Base-by-base conservation (phyloP, 1,140 invertebrate genomes). In the Bombus turneri region DNA sequence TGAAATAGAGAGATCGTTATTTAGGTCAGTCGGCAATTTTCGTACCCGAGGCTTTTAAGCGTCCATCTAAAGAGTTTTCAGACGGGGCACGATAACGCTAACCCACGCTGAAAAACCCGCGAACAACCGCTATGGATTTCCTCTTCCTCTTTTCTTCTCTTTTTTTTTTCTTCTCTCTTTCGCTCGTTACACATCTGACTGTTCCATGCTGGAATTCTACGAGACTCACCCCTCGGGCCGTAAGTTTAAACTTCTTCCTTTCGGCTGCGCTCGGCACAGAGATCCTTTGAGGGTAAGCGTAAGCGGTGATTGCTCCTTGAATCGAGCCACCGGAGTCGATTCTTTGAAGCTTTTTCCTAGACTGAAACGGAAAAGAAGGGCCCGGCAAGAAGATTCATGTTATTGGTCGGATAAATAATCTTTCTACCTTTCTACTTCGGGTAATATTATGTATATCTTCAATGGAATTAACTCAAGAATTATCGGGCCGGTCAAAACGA, bases 1-100 rank as follows among this genome's bases (percentile, higher is more conserved):
- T 86, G 86, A 85, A 81, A 72, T 25, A 75, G 39, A 76, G 59
- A 57, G 83, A 76, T 72, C 83, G 79, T 79, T 87, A 87, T 87
- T 81, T 87, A 82, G 86, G 86, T 87, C 86, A 78, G 84, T 47
- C 86, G 78, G 74, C 86, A 86, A 87, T 87, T 87, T 87, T 87
- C 86, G 74, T 86, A 75, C 43, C 68, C 86, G 84, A 53, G 68
- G 57, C 84, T 87, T 87, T 87, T 86, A 81, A 87, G 73, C 84
- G 77, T 85, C 64, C 76, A 39, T 64, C 77, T 64, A 57, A 77
- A 85, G 81, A 57, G 72, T 47, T 72, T 85, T 85, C 57, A 59
- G 68, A 57, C 25, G 41, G 31, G 69, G 25, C 39, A 34, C 64
- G 82, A 77, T 77, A 77, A 78, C 74, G 81, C 64, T 83, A 83